Percentiles rank a stretch among this genome's conserved stretches.
Conservation (phyloP, 2,113 vertebrate genomes). For the Tychaedon coryphoeus region DNA sequence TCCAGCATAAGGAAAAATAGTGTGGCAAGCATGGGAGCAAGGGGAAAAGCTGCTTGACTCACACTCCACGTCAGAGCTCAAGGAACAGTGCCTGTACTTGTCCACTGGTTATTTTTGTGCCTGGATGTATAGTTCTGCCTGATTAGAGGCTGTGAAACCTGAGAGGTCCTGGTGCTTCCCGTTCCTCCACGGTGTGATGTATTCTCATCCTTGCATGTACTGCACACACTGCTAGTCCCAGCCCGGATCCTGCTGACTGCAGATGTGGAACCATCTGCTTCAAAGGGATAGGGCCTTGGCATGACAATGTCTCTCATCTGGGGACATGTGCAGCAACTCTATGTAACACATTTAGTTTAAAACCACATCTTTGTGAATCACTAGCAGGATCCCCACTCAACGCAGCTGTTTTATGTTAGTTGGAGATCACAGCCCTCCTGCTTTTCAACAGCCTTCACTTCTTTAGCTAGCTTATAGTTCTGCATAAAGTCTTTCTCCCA, state of each 20-base stretch:
- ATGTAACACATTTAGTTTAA: neutral
- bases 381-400: neutral
- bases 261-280: neutral
- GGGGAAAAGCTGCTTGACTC: neutral
- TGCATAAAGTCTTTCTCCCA: neutral
- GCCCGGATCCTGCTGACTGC: neutral
- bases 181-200: fast-evolving
- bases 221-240: neutral
- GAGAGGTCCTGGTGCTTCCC: neutral
- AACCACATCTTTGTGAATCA: neutral
- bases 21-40: fast-evolving
- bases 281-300: fast-evolving
- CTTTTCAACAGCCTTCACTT: neutral
- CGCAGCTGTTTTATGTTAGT: neutral
- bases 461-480: neutral
- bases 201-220: neutral
- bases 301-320: neutral
- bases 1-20: neutral
- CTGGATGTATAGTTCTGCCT: neutral
- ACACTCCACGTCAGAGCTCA: neutral
- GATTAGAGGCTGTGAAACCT: neutral
- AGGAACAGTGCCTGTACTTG: neutral
- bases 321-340: neutral
- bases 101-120: neutral
- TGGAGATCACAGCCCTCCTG: neutral